These are phyloP conservation scores for Anser cygnoides DNA, from an alignment of 2,113 vertebrate species.

Conservation along the genomic window DNA sequence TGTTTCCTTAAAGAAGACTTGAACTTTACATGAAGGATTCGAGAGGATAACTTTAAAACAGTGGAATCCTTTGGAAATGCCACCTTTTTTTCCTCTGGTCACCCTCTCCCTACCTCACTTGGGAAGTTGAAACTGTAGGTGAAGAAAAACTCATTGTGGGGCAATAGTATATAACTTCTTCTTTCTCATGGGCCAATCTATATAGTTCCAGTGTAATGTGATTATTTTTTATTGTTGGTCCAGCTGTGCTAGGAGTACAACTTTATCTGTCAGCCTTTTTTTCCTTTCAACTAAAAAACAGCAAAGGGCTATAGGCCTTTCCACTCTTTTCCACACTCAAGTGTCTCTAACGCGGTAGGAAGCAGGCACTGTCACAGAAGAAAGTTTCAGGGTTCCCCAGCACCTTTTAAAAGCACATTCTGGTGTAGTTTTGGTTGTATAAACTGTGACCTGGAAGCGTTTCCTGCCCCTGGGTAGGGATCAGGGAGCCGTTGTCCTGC, in stretches of 20 bases:
- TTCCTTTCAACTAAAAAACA: background rate
- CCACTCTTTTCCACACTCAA: background rate
- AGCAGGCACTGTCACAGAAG: constrained; percentile 19
- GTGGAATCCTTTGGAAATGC: constrained; percentile 20
- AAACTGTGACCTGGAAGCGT: constrained; percentile 30
- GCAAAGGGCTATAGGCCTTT: background rate
- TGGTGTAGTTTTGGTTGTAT: background rate
- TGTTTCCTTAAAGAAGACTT: constrained; percentile 9
- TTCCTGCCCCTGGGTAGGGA: background rate
- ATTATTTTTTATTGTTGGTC: background rate
- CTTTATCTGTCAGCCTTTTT: constrained; percentile 36
- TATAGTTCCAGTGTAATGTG: constrained; percentile 1
- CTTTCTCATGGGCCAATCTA: constrained; percentile 39
- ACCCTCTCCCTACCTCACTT: constrained; percentile 50
- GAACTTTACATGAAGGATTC: constrained; percentile 18
- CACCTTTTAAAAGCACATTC: constrained; percentile 53
- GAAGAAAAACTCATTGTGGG: background rate
- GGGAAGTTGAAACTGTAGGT: constrained; percentile 24
- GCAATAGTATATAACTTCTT: background rate
- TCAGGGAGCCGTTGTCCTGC: background rate
- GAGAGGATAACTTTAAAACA: background rate
- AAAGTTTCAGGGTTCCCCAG: constrained; percentile 34
- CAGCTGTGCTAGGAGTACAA: constrained; percentile 34
- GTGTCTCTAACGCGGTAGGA: background rate
- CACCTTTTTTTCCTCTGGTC: background rate